Evolutionary conservation across 2,797 vertebrate genomes (phyloP), one percentile per base, ranked within the genome.

Genomic region (Gadopsis bispinosus): DNA sequence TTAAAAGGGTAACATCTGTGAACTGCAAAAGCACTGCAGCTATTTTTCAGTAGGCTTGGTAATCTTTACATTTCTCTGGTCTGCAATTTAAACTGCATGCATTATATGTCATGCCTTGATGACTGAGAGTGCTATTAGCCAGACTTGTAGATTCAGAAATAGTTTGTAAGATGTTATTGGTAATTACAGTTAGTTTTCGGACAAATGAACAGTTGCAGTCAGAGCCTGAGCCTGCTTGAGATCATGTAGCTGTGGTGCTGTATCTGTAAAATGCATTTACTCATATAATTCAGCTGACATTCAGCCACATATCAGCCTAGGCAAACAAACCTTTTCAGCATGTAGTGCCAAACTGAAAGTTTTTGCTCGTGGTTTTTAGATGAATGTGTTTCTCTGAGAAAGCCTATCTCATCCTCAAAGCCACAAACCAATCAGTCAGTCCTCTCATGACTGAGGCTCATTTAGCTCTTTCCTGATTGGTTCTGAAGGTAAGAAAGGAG

Each of bases 381-480:
- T 73, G 64, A 87, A 88, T 83, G 69, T 70, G 69, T 89, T 87
- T 89, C 85, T 81, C 78, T 69, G 73, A 80, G 84, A 79, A 69
- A 58, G 71, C 66, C 75, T 83, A 79, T 89, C 84, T 89, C 51
- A 20, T 74, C 76, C 88, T 88, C 91, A 84, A 84, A 93, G 88
- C 80, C 91, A 88, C 87, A 92, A 86, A 88, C 88, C 90, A 92
- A 93, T 93, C 92, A 92, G 67, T 84, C 85, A 85, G 81, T 69
- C 81, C 90, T 92, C 92, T 91, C 87, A 87, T 91, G 93, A 91
- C 89, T 87, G 75, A 78, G 77, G 87, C 88, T 93, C 89, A 91
- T 91, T 91, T 91, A 88, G 81, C 86, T 89, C 79, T 83, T 65
- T 90, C 81, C 88, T 81, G 86, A 93, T 92, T 91, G 91, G 91